Evolutionary conservation across 2,113 vertebrate genomes (phyloP).

Genomic region (Damaliscus lunatus): DNA sequence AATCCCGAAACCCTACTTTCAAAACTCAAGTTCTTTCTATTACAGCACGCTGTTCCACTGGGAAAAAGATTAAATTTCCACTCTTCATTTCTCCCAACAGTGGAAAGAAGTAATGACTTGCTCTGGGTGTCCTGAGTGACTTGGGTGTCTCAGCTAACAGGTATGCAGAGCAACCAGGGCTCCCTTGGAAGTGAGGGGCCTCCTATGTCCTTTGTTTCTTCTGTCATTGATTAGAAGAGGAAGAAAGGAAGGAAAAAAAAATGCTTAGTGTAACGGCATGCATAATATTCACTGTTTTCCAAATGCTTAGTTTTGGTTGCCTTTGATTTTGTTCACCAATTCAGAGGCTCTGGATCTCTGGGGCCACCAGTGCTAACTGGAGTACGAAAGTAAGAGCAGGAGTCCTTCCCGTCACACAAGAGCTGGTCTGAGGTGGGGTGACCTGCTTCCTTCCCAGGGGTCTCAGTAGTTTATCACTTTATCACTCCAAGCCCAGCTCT

Average conservation of each 20-base stretch:
- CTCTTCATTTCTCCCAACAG: background rate
- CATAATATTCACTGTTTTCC: background rate
- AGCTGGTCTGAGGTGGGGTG: background rate
- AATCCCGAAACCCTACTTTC: background rate
- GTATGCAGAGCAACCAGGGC: background rate
- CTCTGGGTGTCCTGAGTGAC: background rate
- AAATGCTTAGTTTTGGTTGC: background rate
- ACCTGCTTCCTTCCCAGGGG: background rate
- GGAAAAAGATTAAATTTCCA: background rate
- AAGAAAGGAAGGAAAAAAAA: background rate
- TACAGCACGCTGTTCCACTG: background rate
- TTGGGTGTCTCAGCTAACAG: background rate
- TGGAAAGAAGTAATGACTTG: slow-evolving; percentile 6
- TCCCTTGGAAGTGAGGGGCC: background rate
- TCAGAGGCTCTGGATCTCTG: background rate
- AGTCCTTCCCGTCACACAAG: background rate
- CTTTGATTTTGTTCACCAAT: background rate
- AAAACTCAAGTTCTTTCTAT: background rate
- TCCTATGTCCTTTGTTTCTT: background rate
- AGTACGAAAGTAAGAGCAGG: background rate
- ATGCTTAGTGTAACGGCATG: background rate
- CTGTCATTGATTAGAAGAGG: background rate
- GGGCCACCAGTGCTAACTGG: background rate
- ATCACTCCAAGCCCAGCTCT: background rate
- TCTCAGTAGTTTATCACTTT: background rate